A percentile compares a stretch with the other conserved stretches of the same genome.
Conservation (phyloP, 2,888 invertebrate species). For the Amphipyra berbera region DNA sequence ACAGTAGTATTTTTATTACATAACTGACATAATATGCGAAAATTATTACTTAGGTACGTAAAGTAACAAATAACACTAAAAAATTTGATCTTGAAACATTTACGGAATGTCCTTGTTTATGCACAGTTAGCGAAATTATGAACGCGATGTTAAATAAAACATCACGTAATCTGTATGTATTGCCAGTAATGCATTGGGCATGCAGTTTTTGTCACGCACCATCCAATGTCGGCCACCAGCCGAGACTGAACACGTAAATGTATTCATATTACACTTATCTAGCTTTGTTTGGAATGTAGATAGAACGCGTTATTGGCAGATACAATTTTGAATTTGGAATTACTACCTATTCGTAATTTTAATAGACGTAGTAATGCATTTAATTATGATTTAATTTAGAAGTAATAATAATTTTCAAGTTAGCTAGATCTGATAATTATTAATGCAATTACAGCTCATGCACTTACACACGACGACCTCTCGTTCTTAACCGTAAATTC, state of each 20-base stretch:
- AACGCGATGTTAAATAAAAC: constrained; percentile 52
- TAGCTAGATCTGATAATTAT: too few species aligned
- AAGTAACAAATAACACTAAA: constrained; percentile 20
- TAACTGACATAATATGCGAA: not conserved
- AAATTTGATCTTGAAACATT: constrained; percentile 45
- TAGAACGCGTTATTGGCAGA: constrained; percentile 31
- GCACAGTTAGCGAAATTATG: constrained; percentile 39
- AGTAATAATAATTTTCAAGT: too few species aligned
- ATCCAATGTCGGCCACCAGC: constrained; percentile 52
- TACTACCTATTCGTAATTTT: too few species aligned
- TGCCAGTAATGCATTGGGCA: constrained; percentile 43
- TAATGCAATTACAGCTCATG: too few species aligned
- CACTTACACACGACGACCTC: too few species aligned
- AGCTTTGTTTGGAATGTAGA: constrained; percentile 32
- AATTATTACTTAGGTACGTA: not conserved
- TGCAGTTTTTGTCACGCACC: constrained; percentile 60
- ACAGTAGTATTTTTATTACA: too few species aligned
- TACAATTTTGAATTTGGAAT: constrained; percentile 23
- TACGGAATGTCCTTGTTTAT: constrained; percentile 38
- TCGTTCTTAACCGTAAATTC: too few species aligned
- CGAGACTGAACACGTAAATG: constrained; percentile 45
- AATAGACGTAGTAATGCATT: too few species aligned
- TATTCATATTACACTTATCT: constrained; percentile 24
- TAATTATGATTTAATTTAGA: not conserved
- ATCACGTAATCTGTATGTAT: constrained; percentile 55